phyloP scores from a whole-genome alignment of 2,113 vertebrate species.

The Sardina pilchardus region DNA sequence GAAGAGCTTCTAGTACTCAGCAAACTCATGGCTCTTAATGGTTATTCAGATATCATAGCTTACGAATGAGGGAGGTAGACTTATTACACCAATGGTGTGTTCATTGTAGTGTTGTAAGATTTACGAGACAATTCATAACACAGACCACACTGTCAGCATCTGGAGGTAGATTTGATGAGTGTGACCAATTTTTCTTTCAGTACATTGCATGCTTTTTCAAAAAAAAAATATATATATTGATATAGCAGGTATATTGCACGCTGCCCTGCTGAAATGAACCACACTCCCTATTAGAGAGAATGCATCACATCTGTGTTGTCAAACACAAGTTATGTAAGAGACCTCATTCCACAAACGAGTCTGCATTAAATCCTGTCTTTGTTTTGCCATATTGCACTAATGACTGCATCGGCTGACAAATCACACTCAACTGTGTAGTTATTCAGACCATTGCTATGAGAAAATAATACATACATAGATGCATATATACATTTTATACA shows the following conservation, averaged over 20 bases:
- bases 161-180: background rate
- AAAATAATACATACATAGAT: no score
- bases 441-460: background rate
- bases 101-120: background rate
- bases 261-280: background rate
- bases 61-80: background rate
- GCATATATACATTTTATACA: no score
- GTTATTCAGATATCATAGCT: background rate
- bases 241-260: background rate
- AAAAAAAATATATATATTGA: no score
- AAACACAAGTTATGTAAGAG: constrained; percentile 14
- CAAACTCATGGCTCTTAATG: background rate
- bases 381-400: background rate
- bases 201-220: background rate
- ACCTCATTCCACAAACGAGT: background rate
- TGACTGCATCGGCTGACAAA: background rate
- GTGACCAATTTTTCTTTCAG: no score
- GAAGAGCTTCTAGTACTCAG: background rate
- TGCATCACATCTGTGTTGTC: background rate
- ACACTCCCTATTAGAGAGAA: background rate
- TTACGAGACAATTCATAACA: background rate
- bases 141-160: background rate
- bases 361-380: background rate
- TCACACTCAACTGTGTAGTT: background rate
- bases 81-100: background rate